Evolutionary conservation across 2,888 invertebrate genomes (phyloP).

Genomic region (Metopia argyrocephala): DNA sequence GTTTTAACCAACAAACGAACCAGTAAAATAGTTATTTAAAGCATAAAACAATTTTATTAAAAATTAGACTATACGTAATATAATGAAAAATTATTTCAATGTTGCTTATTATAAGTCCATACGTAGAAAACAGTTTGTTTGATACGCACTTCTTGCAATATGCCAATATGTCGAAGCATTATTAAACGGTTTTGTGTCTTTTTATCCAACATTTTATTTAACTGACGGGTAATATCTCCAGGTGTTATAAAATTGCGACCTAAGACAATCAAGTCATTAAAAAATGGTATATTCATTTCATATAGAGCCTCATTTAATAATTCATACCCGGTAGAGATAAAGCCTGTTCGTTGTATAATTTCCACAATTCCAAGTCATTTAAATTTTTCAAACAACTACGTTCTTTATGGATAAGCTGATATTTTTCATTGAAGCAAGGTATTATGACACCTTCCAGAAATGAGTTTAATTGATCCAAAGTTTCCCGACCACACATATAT

Average conservation of each 20-base stretch:
- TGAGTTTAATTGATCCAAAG: conserved; percentile 67
- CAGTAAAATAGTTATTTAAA: no score
- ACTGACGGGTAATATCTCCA: conserved; percentile 70
- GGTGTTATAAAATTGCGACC: conserved; percentile 71
- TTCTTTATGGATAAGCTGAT: conserved; percentile 69
- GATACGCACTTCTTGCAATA: conserved; percentile 70
- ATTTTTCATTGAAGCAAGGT: conserved; percentile 72
- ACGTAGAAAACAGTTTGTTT: conserved; percentile 70
- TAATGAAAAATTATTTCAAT: background rate
- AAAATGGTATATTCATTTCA: no score
- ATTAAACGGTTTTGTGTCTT: conserved; percentile 69
- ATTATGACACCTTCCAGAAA: conserved; percentile 69
- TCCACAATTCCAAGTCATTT: conserved; percentile 70
- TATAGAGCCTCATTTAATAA: background rate
- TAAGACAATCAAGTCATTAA: no score
- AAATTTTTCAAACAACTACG: conserved; percentile 67
- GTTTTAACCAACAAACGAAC: no score
- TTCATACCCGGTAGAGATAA: conserved; percentile 69
- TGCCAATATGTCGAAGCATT: conserved; percentile 71
- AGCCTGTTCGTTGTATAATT: conserved; percentile 68
- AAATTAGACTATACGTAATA: background rate
- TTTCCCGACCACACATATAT: conserved; percentile 72
- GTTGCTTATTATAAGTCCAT: conserved; percentile 64
- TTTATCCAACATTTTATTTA: conserved; percentile 71
- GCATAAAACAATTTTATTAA: background rate